phyloP scores from a whole-genome alignment of 2,797 vertebrate genomes.

The Danio kyathit region DNA sequence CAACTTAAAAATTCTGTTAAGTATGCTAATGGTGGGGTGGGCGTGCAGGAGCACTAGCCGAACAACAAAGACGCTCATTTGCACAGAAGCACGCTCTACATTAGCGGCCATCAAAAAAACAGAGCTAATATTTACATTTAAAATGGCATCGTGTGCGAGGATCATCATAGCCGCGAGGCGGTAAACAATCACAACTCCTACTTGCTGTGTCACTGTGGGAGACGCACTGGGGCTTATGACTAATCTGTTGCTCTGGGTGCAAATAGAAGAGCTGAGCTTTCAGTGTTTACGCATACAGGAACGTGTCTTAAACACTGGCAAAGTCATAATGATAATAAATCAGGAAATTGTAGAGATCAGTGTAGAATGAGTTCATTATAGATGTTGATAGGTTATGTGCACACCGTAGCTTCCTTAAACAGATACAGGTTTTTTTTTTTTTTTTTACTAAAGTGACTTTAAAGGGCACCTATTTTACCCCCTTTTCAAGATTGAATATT shows the following conservation, averaged over 20 bases:
- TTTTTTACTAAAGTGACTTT: constrained; percentile 9
- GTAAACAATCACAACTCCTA: constrained; percentile 55
- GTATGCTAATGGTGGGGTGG: constrained; percentile 68
- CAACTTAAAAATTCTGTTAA: constrained; percentile 72
- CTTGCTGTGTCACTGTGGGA: constrained; percentile 33
- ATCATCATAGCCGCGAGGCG: constrained; percentile 48
- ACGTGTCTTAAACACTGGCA: background rate
- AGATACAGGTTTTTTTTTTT: background rate
- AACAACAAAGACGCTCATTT: constrained; percentile 50
- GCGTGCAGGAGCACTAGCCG: constrained; percentile 44
- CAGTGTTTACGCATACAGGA: constrained; percentile 6
- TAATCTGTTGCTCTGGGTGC: constrained; percentile 45
- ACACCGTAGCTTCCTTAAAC: background rate
- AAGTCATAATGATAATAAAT: constrained; percentile 3
- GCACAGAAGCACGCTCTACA: constrained; percentile 35
- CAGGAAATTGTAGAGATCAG: constrained; percentile 1
- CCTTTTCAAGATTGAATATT: too few relatives aligned
- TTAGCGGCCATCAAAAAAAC: constrained; percentile 33
- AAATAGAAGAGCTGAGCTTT: constrained; percentile 16
- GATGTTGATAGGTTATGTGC: background rate
- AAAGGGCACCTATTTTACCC: background rate
- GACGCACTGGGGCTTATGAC: constrained; percentile 36
- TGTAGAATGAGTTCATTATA: constrained; percentile 1
- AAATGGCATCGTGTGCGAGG: constrained; percentile 43
- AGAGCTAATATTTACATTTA: constrained; percentile 48